Conservation (phyloP, 2,888 invertebrate species). For the Caenorhabditis sp. region DNA sequence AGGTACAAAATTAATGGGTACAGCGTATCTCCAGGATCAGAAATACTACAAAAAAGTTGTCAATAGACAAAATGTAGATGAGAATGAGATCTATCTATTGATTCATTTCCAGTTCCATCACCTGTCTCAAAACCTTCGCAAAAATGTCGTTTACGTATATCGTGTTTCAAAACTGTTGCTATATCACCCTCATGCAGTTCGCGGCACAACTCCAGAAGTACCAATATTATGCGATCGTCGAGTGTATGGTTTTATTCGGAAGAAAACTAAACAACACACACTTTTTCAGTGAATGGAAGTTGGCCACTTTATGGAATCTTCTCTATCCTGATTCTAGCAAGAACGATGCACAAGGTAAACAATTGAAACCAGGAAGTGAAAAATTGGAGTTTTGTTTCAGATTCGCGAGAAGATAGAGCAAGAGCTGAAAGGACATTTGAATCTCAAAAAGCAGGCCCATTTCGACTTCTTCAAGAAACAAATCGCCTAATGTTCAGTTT, state of each 20-base stretch:
- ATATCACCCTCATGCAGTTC: constrained; percentile 38
- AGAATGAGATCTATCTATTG: too few relatives aligned
- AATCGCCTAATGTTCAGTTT: constrained; percentile 20
- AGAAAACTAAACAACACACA: background rate
- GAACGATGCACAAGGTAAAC: background rate
- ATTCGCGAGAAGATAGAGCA: background rate
- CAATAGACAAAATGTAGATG: too few relatives aligned
- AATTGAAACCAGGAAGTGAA: background rate
- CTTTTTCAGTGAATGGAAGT: constrained; percentile 47
- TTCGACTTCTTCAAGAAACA: constrained; percentile 45
- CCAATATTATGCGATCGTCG: constrained; percentile 40
- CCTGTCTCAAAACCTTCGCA: constrained; percentile 52
- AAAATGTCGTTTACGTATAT: constrained; percentile 39
- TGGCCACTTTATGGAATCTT: constrained; percentile 50
- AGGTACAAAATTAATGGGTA: constrained; percentile 28
- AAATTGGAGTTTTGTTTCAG: background rate
- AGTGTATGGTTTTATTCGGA: constrained; percentile 29
- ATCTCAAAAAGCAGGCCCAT: constrained; percentile 13
- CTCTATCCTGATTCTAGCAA: constrained; percentile 15
- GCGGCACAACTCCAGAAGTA: background rate
- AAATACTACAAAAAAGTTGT: too few relatives aligned
- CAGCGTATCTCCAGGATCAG: too few relatives aligned
- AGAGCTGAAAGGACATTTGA: constrained; percentile 12
- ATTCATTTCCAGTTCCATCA: constrained; percentile 36
- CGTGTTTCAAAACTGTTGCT: constrained; percentile 51